Conservation (phyloP, 1,140 invertebrate species). For the Paraescarpia echinospica region DNA sequence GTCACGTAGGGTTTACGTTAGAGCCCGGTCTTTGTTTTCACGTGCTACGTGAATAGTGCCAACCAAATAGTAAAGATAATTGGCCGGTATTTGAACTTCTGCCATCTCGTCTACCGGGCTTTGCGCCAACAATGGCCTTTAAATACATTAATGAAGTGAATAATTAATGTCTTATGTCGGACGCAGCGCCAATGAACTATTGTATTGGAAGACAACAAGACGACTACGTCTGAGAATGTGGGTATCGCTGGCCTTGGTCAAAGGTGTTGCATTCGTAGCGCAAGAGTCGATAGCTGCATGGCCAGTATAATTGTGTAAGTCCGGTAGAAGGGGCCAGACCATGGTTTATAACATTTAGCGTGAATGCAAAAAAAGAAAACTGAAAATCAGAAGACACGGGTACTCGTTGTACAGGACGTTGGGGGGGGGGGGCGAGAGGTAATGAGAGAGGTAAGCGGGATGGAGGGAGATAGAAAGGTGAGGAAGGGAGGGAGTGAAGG, state of each 20-base stretch:
- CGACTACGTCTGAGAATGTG: background rate
- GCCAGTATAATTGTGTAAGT: too few species aligned
- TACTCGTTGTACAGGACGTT: too few species aligned
- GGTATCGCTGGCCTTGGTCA: background rate
- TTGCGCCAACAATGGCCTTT: background rate
- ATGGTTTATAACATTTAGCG: too few species aligned
- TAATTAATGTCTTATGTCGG: background rate
- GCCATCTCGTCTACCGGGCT: background rate
- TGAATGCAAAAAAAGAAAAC: too few species aligned
- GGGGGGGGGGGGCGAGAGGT: too few species aligned
- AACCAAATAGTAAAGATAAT: background rate
- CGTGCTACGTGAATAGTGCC: background rate
- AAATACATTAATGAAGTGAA: conserved; percentile 1
- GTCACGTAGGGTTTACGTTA: background rate
- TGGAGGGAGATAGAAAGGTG: too few species aligned
- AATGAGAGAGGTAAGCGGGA: too few species aligned
- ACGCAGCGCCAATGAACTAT: background rate
- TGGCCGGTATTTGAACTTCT: background rate
- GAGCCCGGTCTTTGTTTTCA: background rate
- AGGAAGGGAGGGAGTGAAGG: too few species aligned
- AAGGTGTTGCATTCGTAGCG: background rate
- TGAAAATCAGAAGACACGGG: too few species aligned
- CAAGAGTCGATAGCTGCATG: background rate
- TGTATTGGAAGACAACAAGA: background rate
- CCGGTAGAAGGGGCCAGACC: too few species aligned